Base-by-base conservation (phyloP, 2,113 vertebrate genomes). In the Odocoileus hemionus region DNA sequence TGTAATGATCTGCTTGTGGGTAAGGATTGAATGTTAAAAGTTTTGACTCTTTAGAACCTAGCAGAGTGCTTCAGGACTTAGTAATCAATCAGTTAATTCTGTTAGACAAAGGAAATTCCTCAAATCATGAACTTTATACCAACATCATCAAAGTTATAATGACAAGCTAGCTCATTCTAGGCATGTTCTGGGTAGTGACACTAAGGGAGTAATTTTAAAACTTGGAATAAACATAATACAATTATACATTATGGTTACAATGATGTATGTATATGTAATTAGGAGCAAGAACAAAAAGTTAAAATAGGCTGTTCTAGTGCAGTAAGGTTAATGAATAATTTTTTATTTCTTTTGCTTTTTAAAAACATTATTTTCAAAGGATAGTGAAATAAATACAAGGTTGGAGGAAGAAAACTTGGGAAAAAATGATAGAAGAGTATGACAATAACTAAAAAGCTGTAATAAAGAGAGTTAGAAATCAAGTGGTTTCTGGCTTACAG, bases 171-270 rank as follows among this genome's bases (percentile, higher is more conserved):
- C 45, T 90, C 74, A 90, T 61, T 55, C 30, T 85, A 80, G 70
- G 23, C 19, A 82, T 13, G 30, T 76, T 91, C 30, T 94, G 21
- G n/a, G 6, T 85, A 85, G 39, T 86, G 39, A 90, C 83, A 70
- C 33, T 92, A 17, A 54, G 57, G 76, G 54, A 89, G 33, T 39
- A 82, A 92, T 88, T 76, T 30, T 30, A 92, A 93, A 94, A 86
- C 13, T 70, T 64, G 3, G 19, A 55, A 79, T 96, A 74, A 94
- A n/a, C 95, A 93, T 45, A 91, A 52, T 76, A 93, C 95, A 97
- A 60, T 61, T 76, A 52, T 26, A 39, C 21, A 36, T 60, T 19
- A 36, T 67, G 19, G 2, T 90, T 36, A 60, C 21, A 96, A 17
- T 55, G 23, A 70, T 64, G 12, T 33, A 55, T n/a, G 12, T 30